These are phyloP conservation scores for Icerya purchasi DNA, from an alignment of 2,888 invertebrate genomes.

Conservation along the genomic window DNA sequence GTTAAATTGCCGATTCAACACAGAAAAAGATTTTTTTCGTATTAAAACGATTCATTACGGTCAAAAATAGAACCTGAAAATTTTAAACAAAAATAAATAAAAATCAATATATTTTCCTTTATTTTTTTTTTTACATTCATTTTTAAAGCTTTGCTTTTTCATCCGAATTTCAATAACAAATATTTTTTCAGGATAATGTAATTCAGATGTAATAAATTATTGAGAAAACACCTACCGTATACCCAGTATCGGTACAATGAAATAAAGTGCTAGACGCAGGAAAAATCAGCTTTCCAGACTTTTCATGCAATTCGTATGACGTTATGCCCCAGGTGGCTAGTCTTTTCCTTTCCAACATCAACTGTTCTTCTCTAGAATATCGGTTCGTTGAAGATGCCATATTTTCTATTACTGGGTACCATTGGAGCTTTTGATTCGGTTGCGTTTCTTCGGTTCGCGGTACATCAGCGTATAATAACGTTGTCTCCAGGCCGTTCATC, in stretches of 20 bases:
- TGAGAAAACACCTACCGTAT: conserved; percentile 30
- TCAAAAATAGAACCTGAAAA: no score
- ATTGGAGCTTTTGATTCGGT: conserved; percentile 31
- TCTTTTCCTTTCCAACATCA: conserved; percentile 76
- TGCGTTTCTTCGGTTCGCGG: conserved; percentile 17
- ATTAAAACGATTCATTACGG: no score
- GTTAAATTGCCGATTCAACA: no score
- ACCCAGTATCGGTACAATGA: conserved; percentile 55
- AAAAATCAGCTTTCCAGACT: conserved; percentile 68
- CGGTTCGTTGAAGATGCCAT: conserved; percentile 32
- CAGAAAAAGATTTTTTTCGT: no score
- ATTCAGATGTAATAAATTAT: not conserved
- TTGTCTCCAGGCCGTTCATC: conserved; percentile 74
- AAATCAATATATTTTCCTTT: no score
- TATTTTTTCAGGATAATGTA: not conserved
- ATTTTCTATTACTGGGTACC: conserved; percentile 57
- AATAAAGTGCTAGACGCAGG: conserved; percentile 75
- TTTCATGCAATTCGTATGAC: conserved; percentile 67
- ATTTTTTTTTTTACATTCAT: no score
- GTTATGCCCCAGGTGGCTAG: conserved; percentile 85
- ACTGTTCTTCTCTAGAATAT: conserved; percentile 70
- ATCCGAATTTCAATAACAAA: not conserved
- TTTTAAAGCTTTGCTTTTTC: not conserved
- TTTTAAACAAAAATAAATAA: no score
- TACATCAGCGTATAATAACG: conserved; percentile 68